Evolutionary conservation across 2,113 vertebrate genomes (phyloP).

Genomic region (Lota lota): DNA sequence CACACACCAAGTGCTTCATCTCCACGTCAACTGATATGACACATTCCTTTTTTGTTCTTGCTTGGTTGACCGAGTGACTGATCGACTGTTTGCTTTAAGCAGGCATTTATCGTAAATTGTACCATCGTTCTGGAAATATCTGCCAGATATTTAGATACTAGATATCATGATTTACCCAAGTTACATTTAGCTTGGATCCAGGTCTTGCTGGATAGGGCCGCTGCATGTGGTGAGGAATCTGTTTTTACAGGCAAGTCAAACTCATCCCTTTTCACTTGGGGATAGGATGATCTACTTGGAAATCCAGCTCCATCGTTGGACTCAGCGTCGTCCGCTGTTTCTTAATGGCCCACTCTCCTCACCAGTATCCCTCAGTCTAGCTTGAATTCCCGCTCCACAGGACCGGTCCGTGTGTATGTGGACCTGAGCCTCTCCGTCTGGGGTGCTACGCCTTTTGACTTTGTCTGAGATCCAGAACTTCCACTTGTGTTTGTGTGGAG

Average conservation of each 20-base stretch:
- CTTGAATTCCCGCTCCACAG: neutral
- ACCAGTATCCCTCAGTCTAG: neutral
- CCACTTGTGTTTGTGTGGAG: slow-evolving; percentile 66
- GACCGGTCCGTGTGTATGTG: neutral
- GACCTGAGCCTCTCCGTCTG: neutral
- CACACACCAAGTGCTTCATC: neutral
- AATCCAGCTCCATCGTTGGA: too few species aligned
- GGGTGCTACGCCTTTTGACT: slow-evolving; percentile 30
- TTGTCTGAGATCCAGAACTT: slow-evolving; percentile 55
- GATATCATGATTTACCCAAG: neutral
- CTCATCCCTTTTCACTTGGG: too few species aligned
- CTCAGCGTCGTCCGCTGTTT: neutral
- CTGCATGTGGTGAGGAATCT: too few species aligned
- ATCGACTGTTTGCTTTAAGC: neutral
- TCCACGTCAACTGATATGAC: neutral
- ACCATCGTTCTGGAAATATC: neutral
- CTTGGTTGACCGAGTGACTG: neutral
- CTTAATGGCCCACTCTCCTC: neutral
- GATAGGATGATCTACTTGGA: too few species aligned
- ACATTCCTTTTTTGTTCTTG: neutral
- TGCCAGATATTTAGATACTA: neutral
- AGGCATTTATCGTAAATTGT: too few species aligned
- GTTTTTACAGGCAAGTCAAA: too few species aligned
- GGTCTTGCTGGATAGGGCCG: too few species aligned
- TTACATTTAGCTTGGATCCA: too few species aligned